phyloP scores from a whole-genome alignment of 1,140 invertebrate species.

The Drosophila aff. region DNA sequence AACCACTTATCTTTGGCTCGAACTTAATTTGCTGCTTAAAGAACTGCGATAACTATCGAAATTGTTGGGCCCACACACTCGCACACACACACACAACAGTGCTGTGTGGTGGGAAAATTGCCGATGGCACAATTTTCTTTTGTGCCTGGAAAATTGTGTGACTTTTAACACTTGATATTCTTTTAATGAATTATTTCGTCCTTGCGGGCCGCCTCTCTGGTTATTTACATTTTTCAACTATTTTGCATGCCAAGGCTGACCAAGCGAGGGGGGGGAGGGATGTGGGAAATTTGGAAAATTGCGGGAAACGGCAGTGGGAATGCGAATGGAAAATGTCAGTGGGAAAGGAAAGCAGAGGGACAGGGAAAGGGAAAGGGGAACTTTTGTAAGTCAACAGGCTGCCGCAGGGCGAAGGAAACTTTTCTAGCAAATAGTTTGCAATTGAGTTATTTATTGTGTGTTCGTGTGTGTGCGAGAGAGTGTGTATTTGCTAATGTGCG shows the following conservation, averaged over 20 bases:
- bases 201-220: slow-evolving; percentile 19
- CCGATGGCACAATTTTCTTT: slow-evolving; percentile 72
- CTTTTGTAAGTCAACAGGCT: slow-evolving; percentile 66
- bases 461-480: slow-evolving; percentile 48
- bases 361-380: slow-evolving; percentile 2
- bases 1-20: slow-evolving; percentile 5
- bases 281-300: slow-evolving; percentile 1
- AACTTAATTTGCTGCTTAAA: slow-evolving; percentile 38
- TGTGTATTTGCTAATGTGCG: slow-evolving; percentile 5
- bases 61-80: slow-evolving; percentile 21
- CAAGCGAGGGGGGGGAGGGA: background rate
- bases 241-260: slow-evolving; percentile 62
- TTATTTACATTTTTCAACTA: slow-evolving; percentile 82
- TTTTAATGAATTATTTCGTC: slow-evolving; percentile 79
- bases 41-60: slow-evolving; percentile 32
- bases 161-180: slow-evolving; percentile 83
- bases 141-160: slow-evolving; percentile 75
- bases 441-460: slow-evolving; percentile 79
- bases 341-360: too few species aligned
- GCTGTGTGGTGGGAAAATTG: slow-evolving; percentile 26
- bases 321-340: background rate
- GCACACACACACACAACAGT: slow-evolving; percentile 1
- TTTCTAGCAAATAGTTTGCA: slow-evolving; percentile 81
- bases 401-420: slow-evolving; percentile 59
- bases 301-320: slow-evolving; percentile 2